Conservation (phyloP, 2,797 vertebrate species). For the Molossus alvarezi region DNA sequence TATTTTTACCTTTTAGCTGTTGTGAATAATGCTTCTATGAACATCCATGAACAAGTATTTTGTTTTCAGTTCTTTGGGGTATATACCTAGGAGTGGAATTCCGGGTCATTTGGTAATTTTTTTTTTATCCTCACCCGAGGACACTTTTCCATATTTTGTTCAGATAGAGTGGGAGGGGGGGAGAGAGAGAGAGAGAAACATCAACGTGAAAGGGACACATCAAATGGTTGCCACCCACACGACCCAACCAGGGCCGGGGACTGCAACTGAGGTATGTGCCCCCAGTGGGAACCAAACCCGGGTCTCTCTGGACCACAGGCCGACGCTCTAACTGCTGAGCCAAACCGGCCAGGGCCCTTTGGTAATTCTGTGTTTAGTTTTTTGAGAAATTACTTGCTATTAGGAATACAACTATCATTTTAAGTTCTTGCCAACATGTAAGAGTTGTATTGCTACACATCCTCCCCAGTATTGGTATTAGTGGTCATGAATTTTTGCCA, state of each 20-base stretch:
- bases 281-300: too few species aligned
- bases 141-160: too few species aligned
- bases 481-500: conserved; percentile 29
- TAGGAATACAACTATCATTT: background rate
- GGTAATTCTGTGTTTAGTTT: background rate
- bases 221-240: too few species aligned
- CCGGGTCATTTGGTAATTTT: background rate
- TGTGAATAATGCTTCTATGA: background rate
- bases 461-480: background rate
- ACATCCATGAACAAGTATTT: background rate
- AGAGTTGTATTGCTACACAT: background rate
- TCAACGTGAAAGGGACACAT: too few species aligned
- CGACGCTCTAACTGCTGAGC: too few species aligned
- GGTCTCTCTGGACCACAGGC: too few species aligned
- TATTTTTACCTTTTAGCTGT: background rate
- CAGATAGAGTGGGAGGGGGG: too few species aligned
- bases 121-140: too few species aligned
- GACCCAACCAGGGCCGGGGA: too few species aligned
- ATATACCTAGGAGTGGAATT: background rate
- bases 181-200: too few species aligned
- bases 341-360: too few species aligned
- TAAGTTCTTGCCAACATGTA: background rate
- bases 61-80: background rate
- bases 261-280: too few species aligned
- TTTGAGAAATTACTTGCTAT: background rate